phyloP scores from a whole-genome alignment of 2,113 vertebrate genomes.

The Zapus hudsonius region DNA sequence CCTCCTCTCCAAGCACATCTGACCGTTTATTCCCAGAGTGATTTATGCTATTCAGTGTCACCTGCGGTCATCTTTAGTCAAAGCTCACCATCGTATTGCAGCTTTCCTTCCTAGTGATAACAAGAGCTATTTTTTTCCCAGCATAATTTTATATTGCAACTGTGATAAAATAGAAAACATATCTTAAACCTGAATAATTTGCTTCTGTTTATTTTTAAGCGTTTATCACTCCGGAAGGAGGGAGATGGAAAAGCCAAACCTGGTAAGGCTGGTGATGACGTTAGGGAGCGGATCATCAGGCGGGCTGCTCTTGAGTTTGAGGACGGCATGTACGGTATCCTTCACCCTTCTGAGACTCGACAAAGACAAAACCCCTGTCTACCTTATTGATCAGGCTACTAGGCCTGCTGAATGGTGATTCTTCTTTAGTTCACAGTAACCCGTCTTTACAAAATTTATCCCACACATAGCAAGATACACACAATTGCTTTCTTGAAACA shows the following conservation, averaged over 20 bases:
- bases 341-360: slow-evolving; percentile 69
- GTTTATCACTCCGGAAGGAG: slow-evolving; percentile 90
- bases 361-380: background rate
- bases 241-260: slow-evolving; percentile 87
- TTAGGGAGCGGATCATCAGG: slow-evolving; percentile 96
- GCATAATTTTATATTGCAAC: background rate
- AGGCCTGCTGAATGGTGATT: background rate
- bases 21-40: slow-evolving; percentile 39
- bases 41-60: slow-evolving; percentile 7
- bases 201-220: slow-evolving; percentile 85
- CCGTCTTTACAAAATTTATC: background rate
- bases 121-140: slow-evolving; percentile 15
- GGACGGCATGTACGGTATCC: slow-evolving; percentile 99
- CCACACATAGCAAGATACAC: background rate
- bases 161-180: slow-evolving; percentile 27
- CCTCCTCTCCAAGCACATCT: slow-evolving; percentile 25
- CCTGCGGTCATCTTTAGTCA: background rate
- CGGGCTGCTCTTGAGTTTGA: slow-evolving; percentile 97
- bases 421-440: background rate
- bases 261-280: slow-evolving; percentile 90
- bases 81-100: background rate
- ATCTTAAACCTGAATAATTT: slow-evolving; percentile 11
- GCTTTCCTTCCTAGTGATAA: slow-evolving; percentile 37
- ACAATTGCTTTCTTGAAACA: slow-evolving; percentile 16
- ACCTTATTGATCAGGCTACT: background rate